Percentiles rank a stretch among this genome's conserved stretches.
Evolutionary conservation across 2,113 vertebrate species (phyloP).

Genomic region (Amphiprion ocellaris): DNA sequence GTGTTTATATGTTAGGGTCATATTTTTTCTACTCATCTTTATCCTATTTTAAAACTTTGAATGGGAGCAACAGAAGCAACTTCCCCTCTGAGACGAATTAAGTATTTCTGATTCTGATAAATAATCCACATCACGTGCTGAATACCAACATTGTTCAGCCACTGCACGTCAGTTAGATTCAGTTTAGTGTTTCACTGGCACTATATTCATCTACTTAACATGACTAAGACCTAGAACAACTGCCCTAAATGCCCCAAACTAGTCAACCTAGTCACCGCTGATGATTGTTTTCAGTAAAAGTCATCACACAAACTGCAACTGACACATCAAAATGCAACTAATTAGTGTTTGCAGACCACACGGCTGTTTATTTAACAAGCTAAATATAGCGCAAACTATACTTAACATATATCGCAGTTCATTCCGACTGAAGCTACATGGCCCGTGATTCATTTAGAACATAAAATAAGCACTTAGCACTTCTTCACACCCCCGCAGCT

Average conservation of each 20-base stretch:
- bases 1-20: too few relatives aligned
- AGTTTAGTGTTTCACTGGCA: too few relatives aligned
- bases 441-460: conserved; percentile 17
- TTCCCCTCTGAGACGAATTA: too few relatives aligned
- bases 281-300: neutral
- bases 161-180: too few relatives aligned
- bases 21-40: too few relatives aligned
- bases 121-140: too few relatives aligned
- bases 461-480: conserved; percentile 42
- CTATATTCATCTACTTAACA: too few relatives aligned
- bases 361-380: neutral
- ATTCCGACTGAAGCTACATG: neutral
- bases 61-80: too few relatives aligned
- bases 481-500: neutral
- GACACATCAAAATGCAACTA: neutral
- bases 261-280: neutral
- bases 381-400: conserved; percentile 1
- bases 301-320: neutral
- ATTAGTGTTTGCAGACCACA: neutral
- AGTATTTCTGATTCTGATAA: too few relatives aligned
- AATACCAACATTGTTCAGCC: too few relatives aligned
- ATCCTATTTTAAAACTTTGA: too few relatives aligned
- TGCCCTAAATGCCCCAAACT: neutral
- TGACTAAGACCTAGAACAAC: too few relatives aligned
- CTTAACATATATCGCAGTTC: neutral